Evolutionary conservation across 2,888 invertebrate species (phyloP).

Genomic region (Hypercompe scribonia): DNA sequence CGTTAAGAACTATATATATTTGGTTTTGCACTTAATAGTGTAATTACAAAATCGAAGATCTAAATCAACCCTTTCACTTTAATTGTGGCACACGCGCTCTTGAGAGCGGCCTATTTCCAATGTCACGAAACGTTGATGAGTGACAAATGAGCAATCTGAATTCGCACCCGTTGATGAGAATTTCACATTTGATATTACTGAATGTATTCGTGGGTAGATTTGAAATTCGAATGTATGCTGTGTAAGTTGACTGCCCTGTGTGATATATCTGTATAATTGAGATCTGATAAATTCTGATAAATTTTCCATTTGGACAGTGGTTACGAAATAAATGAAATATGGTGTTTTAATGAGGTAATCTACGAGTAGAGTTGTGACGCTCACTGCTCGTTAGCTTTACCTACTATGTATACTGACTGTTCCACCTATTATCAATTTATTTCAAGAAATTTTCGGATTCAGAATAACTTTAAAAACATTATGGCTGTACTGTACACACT

Average conservation of each 20-base stretch:
- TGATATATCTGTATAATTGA: neutral
- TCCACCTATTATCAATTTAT: too few species aligned
- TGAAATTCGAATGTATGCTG: neutral
- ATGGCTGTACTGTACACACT: too few species aligned
- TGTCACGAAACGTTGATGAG: conserved; percentile 16
- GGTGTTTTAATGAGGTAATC: neutral
- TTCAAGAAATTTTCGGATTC: neutral
- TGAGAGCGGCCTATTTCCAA: conserved; percentile 23
- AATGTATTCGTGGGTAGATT: conserved; percentile 8
- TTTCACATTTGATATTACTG: neutral
- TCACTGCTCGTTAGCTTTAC: too few species aligned
- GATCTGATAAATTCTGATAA: neutral
- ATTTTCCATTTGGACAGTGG: neutral
- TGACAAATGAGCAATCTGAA: conserved; percentile 27
- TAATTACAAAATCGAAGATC: conserved; percentile 1
- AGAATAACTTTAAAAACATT: neutral
- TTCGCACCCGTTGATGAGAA: conserved; percentile 15
- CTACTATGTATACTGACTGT: too few species aligned
- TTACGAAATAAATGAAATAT: neutral
- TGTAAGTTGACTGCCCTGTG: neutral
- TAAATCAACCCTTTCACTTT: conserved; percentile 12
- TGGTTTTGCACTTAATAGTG: neutral
- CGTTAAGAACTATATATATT: neutral
- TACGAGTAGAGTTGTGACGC: too few species aligned
- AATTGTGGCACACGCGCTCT: conserved; percentile 14